Conservation (phyloP, 2,113 vertebrate genomes). For the Seriola dumerili region DNA sequence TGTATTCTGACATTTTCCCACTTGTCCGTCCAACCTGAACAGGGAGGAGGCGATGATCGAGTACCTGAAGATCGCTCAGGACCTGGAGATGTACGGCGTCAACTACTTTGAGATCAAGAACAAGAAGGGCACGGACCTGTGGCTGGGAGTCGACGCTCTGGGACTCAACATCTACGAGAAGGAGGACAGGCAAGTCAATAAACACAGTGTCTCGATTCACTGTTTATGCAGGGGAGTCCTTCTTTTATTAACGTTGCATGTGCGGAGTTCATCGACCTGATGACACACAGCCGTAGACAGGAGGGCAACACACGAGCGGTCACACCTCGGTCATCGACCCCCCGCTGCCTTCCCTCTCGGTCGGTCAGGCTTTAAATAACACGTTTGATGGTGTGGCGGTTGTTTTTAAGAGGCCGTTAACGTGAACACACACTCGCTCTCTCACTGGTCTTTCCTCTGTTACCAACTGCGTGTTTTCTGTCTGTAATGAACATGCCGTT, state of each 20-base stretch:
- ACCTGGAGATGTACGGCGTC: constrained; percentile 98
- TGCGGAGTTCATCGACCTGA: not conserved
- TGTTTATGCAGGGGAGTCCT: no score
- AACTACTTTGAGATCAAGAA: constrained; percentile 99
- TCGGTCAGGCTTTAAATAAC: constrained; percentile 38
- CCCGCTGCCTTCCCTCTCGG: constrained; percentile 1
- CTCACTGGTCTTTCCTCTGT: not conserved
- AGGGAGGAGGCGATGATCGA: constrained; percentile 95
- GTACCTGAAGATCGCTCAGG: constrained; percentile 97
- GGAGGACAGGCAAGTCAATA: constrained; percentile 88
- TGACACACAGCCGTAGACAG: constrained; percentile 8
- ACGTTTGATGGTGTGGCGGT: constrained; percentile 19
- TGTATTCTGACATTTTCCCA: not conserved
- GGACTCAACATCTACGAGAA: constrained; percentile 97
- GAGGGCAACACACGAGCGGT: constrained; percentile 47
- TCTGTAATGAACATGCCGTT: not conserved
- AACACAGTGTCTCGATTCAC: not conserved
- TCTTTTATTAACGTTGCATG: not conserved
- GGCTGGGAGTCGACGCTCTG: constrained; percentile 95
- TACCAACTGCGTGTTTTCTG: not conserved
- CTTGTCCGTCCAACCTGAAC: not conserved
- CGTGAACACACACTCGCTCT: constrained; percentile 5
- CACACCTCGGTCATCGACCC: constrained; percentile 53
- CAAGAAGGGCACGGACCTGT: constrained; percentile 96
- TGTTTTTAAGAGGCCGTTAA: constrained; percentile 63